These are phyloP conservation scores for Eupithecia subumbrata DNA, from an alignment of 2,888 invertebrate genomes.

Conservation along the genomic window DNA sequence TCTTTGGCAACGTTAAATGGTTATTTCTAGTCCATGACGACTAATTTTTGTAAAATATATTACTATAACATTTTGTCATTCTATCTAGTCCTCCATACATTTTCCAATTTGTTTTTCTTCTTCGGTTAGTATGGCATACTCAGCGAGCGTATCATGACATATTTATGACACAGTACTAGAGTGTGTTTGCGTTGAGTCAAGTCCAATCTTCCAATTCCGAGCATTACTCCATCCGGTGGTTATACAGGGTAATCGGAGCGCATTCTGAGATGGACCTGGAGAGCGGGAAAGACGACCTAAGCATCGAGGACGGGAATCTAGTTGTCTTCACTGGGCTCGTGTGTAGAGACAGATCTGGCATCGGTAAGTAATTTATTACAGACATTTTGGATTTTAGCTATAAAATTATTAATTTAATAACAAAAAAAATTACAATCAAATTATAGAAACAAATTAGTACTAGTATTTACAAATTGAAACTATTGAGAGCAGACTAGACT, in stretches of 20 bases:
- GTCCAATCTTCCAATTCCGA: slow-evolving; percentile 64
- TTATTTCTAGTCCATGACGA: neutral
- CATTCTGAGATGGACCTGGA: slow-evolving; percentile 67
- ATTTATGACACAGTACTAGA: neutral
- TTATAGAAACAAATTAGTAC: too few relatives aligned
- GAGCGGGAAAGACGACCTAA: slow-evolving; percentile 63
- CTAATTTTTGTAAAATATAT: neutral
- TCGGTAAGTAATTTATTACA: slow-evolving; percentile 19
- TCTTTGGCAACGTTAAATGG: too few relatives aligned
- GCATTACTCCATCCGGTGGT: slow-evolving; percentile 54
- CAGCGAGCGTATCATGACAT: neutral
- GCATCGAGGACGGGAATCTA: slow-evolving; percentile 66
- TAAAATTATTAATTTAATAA: too few relatives aligned
- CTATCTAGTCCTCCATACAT: neutral
- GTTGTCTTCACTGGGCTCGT: slow-evolving; percentile 60
- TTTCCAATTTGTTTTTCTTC: neutral
- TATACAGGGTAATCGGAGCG: slow-evolving; percentile 35
- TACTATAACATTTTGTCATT: neutral
- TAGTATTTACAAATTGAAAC: too few relatives aligned
- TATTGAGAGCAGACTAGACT: too few relatives aligned
- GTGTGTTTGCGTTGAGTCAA: slow-evolving; percentile 35
- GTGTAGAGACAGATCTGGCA: slow-evolving; percentile 18
- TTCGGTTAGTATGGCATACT: neutral
- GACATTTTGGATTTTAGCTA: neutral
- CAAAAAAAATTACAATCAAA: too few relatives aligned